A percentile compares a stretch with the other conserved stretches of the same genome.
These are phyloP conservation scores for Dromius quadrimaculatus DNA, from an alignment of 2,888 invertebrate genomes.

Conservation along the genomic window DNA sequence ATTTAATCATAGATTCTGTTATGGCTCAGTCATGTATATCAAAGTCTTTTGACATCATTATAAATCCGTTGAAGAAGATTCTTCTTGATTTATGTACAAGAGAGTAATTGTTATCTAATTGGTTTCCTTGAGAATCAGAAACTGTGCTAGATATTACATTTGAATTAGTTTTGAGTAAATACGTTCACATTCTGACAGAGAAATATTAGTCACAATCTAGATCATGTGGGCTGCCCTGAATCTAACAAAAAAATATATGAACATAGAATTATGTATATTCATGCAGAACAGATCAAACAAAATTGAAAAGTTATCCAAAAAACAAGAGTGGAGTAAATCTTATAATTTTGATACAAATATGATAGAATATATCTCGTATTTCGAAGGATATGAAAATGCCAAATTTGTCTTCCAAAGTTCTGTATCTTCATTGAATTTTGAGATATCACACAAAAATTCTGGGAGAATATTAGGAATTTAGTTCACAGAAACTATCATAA, in stretches of 20 bases:
- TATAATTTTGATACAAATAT: too few species aligned
- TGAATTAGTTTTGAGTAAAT: not conserved
- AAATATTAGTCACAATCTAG: not conserved
- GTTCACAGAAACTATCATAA: too few species aligned
- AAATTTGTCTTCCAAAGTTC: too few species aligned
- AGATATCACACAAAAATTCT: too few species aligned
- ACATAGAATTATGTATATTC: too few species aligned
- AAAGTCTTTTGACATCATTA: constrained; percentile 14
- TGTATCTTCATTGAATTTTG: too few species aligned
- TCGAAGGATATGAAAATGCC: too few species aligned
- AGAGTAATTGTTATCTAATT: constrained; percentile 15
- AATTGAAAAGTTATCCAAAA: too few species aligned
- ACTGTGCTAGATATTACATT: constrained; percentile 1
- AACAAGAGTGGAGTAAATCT: too few species aligned
- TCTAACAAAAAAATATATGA: not conserved
- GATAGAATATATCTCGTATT: too few species aligned
- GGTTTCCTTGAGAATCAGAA: constrained; percentile 3
- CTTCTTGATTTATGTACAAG: constrained; percentile 8
- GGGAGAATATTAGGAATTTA: too few species aligned
- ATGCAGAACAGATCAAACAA: not conserved
- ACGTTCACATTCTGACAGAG: constrained; percentile 11
- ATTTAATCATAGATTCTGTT: constrained; percentile 18
- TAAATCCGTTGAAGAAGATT: constrained; percentile 20
- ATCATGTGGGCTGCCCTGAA: not conserved
- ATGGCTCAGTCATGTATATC: not conserved